phyloP scores from a whole-genome alignment of 2,888 invertebrate species.

The Agrochola macilenta region DNA sequence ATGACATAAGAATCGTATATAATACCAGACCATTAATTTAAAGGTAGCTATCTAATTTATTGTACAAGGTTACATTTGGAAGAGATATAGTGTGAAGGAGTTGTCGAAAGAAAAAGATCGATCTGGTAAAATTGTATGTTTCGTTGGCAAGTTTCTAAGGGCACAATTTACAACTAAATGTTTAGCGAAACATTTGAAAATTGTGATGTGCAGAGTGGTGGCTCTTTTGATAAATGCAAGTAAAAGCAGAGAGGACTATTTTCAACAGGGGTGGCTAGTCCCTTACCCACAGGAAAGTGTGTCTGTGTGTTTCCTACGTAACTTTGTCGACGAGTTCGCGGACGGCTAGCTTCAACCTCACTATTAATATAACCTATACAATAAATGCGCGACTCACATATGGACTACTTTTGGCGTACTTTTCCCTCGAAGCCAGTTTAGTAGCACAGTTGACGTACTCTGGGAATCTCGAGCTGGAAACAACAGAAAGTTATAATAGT shows the following conservation, averaged over 20 bases:
- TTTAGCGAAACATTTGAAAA: slow-evolving; percentile 78
- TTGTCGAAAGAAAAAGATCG: slow-evolving; percentile 36
- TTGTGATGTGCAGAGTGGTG: slow-evolving; percentile 75
- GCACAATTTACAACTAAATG: slow-evolving; percentile 76
- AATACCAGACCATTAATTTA: slow-evolving; percentile 45
- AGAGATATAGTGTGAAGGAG: slow-evolving; percentile 36
- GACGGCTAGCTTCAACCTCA: slow-evolving; percentile 57
- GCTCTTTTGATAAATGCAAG: slow-evolving; percentile 77
- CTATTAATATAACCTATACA: slow-evolving; percentile 54
- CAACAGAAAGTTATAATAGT: slow-evolving; percentile 17
- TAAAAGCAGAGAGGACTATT: slow-evolving; percentile 51
- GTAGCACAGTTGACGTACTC: slow-evolving; percentile 94
- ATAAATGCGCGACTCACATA: slow-evolving; percentile 80
- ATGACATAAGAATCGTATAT: slow-evolving; percentile 57
- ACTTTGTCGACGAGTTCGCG: slow-evolving; percentile 32
- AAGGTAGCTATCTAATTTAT: slow-evolving; percentile 48
- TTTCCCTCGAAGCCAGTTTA: slow-evolving; percentile 96
- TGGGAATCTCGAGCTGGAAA: slow-evolving; percentile 94
- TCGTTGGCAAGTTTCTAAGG: slow-evolving; percentile 74
- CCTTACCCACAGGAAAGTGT: slow-evolving; percentile 16
- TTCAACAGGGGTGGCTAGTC: slow-evolving; percentile 34
- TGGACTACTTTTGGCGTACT: slow-evolving; percentile 92
- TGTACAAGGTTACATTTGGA: slow-evolving; percentile 51
- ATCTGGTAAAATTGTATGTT: slow-evolving; percentile 60
- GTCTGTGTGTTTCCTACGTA: slow-evolving; percentile 25